A percentile compares a stretch with the other conserved stretches of the same genome.
phyloP scores from a whole-genome alignment of 2,113 vertebrate species.

The Laterallus jamaicensis region DNA sequence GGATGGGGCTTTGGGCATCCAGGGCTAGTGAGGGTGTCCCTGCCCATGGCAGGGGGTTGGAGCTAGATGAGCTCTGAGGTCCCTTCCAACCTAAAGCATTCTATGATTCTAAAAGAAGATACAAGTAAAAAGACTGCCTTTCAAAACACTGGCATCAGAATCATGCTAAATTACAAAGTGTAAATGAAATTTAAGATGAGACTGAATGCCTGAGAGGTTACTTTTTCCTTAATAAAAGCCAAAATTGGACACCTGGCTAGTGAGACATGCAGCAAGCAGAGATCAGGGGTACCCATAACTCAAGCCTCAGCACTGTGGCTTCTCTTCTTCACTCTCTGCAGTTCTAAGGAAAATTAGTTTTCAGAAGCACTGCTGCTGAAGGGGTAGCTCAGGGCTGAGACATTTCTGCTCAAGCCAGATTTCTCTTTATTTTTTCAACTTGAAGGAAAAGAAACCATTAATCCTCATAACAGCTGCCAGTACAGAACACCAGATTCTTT shows the following conservation, averaged over 20 bases:
- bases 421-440: neutral
- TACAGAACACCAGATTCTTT: neutral
- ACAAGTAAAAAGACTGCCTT: neutral
- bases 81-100: too few species aligned
- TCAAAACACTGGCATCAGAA: neutral
- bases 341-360: neutral
- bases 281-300: fast-evolving
- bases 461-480: neutral
- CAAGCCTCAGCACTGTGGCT: neutral
- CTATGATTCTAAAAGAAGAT: neutral
- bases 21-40: too few species aligned
- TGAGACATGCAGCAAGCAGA: neutral
- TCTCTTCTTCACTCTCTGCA: neutral
- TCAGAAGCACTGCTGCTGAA: neutral
- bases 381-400: neutral
- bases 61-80: too few species aligned
- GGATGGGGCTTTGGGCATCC: too few species aligned
- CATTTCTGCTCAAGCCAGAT: neutral
- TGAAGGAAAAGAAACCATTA: neutral
- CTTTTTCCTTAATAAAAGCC: neutral
- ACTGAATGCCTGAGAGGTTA: neutral
- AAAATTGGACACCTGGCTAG: neutral
- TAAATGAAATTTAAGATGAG: neutral
- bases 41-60: too few species aligned
- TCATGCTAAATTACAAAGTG: neutral